phyloP scores from a whole-genome alignment of 2,113 vertebrate species.

The Gambusia affinis region DNA sequence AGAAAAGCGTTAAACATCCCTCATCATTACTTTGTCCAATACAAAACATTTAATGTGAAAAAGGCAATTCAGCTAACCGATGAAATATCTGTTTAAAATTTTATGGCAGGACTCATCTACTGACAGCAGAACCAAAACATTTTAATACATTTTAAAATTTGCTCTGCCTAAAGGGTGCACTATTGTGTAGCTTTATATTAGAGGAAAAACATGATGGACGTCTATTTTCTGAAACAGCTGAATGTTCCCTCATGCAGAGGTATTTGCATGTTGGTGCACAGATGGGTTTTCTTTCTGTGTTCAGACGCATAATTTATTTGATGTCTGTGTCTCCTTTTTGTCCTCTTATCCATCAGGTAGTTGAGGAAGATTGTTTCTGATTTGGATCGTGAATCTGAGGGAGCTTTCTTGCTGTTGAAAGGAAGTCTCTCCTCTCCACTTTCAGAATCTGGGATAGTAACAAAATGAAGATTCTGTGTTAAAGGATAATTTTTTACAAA shows the following conservation, averaged over 20 bases:
- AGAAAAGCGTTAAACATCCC: slow-evolving; percentile 66
- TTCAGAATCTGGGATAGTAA: no score
- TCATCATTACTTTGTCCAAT: slow-evolving; percentile 60
- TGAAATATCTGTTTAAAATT: not conserved
- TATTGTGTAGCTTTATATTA: not conserved
- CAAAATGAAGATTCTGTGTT: no score
- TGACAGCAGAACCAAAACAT: not conserved
- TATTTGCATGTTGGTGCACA: not conserved
- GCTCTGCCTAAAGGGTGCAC: no score
- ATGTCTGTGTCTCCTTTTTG: no score
- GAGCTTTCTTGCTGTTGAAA: not conserved
- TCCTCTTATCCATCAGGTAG: not conserved
- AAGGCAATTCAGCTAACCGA: not conserved
- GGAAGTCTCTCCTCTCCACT: no score
- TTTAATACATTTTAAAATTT: not conserved
- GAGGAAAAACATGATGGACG: not conserved
- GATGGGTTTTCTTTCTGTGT: not conserved
- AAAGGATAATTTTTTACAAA: no score
- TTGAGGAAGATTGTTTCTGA: not conserved
- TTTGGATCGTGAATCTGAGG: not conserved
- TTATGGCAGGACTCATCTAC: no score
- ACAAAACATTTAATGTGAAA: slow-evolving; percentile 16
- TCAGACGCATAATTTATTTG: not conserved
- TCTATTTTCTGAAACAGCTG: not conserved
- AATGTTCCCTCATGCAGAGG: not conserved